These are phyloP conservation scores for Anableps anableps DNA, from an alignment of 2,797 vertebrate genomes.

Conservation along the genomic window DNA sequence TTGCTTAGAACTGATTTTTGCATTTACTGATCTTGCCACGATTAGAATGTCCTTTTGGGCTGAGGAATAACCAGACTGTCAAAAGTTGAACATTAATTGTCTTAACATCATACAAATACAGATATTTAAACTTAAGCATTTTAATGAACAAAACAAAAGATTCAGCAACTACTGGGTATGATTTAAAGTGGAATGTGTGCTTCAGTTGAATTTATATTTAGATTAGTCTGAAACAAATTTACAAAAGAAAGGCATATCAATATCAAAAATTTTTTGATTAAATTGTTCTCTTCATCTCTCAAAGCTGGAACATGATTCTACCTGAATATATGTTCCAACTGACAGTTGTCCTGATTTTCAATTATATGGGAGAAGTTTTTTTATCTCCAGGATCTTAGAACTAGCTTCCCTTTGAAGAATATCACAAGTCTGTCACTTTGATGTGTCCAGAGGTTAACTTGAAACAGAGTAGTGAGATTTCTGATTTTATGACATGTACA, in stretches of 20 bases:
- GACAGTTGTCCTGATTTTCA: conserved; percentile 3
- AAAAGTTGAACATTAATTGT: not conserved
- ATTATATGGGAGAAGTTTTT: not conserved
- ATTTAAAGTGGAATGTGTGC: not conserved
- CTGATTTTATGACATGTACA: not conserved
- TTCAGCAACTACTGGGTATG: not conserved
- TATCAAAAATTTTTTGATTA: not conserved
- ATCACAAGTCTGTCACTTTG: not conserved
- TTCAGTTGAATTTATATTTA: not conserved
- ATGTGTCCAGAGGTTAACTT: not conserved
- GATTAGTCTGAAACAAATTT: not conserved
- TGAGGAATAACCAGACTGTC: too few species aligned
- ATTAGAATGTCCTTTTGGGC: not conserved
- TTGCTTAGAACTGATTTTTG: not conserved
- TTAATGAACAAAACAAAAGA: not conserved
- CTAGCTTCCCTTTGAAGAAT: not conserved
- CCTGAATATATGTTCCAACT: not conserved
- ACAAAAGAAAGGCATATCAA: not conserved
- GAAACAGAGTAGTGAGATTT: not conserved
- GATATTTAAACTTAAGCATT: not conserved
- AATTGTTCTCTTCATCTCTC: not conserved
- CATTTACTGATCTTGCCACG: not conserved
- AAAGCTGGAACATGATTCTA: not conserved
- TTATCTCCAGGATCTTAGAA: not conserved
- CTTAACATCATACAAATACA: too few species aligned